Conservation (phyloP, 1,140 invertebrate genomes). For the Dolichoris vasculosae region DNA sequence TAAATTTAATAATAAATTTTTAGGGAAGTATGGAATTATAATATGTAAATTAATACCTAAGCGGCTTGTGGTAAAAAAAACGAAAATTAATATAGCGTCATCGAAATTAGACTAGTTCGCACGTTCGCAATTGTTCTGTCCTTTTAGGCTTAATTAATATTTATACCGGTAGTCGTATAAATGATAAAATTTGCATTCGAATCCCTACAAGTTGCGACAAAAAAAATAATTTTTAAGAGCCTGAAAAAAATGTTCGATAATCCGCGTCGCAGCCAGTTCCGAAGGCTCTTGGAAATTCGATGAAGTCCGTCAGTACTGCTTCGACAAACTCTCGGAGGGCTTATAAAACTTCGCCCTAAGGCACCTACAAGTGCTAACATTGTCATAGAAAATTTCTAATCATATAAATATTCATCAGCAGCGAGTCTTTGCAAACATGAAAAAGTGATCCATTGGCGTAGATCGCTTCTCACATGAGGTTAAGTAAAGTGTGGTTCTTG, state of each 20-base stretch:
- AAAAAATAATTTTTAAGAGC: not conserved
- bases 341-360: not conserved
- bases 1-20: too few relatives aligned
- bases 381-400: not conserved
- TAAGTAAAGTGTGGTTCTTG: not conserved
- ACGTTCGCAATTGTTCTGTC: too few relatives aligned
- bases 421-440: not conserved
- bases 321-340: not conserved
- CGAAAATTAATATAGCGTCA: too few relatives aligned
- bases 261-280: not conserved
- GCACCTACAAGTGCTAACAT: not conserved
- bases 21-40: too few relatives aligned
- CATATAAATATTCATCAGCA: constrained; percentile 30
- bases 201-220: too few relatives aligned
- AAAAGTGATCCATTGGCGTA: not conserved
- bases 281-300: not conserved
- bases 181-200: too few relatives aligned
- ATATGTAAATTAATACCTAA: too few relatives aligned
- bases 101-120: too few relatives aligned
- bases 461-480: not conserved
- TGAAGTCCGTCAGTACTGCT: not conserved
- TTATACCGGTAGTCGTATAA: too few relatives aligned
- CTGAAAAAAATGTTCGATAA: not conserved
- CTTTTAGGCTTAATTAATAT: too few relatives aligned
- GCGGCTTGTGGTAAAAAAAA: too few relatives aligned